These are phyloP conservation scores for Chloromyia formosa DNA, from an alignment of 2,888 invertebrate genomes.

Conservation along the genomic window DNA sequence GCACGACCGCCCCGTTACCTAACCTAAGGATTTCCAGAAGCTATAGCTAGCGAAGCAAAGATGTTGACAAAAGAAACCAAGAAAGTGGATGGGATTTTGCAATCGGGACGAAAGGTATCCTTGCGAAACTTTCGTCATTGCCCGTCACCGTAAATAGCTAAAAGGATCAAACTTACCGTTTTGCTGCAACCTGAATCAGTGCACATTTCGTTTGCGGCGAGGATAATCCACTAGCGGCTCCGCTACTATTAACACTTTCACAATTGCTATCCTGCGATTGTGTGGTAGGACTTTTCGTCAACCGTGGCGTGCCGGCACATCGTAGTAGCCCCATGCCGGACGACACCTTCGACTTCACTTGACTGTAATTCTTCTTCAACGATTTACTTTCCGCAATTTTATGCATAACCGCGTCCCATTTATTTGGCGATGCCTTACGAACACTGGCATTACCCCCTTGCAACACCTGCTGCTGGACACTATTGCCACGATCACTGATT, in stretches of 20 bases:
- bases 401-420: conserved; percentile 87
- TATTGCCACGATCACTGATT: neutral
- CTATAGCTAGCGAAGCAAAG: too few species aligned
- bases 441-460: conserved; percentile 6
- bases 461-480: neutral
- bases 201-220: conserved; percentile 54
- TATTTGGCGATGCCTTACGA: conserved; percentile 58
- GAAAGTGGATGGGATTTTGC: too few species aligned
- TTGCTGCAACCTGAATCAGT: conserved; percentile 53
- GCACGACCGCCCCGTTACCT: too few species aligned
- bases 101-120: too few species aligned
- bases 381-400: conserved; percentile 80
- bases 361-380: conserved; percentile 77
- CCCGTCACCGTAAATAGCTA: too few species aligned
- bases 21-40: too few species aligned
- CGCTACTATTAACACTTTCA: conserved; percentile 44
- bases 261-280: conserved; percentile 48
- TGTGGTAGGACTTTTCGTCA: conserved; percentile 44
- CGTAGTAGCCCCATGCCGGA: conserved; percentile 63
- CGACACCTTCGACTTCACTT: conserved; percentile 87
- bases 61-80: too few species aligned
- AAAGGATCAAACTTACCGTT: conserved; percentile 61
- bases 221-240: conserved; percentile 52
- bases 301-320: conserved; percentile 23
- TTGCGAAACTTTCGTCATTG: too few species aligned